Base-by-base conservation (phyloP, 2,797 vertebrate species). In the Glossophaga mutica region DNA sequence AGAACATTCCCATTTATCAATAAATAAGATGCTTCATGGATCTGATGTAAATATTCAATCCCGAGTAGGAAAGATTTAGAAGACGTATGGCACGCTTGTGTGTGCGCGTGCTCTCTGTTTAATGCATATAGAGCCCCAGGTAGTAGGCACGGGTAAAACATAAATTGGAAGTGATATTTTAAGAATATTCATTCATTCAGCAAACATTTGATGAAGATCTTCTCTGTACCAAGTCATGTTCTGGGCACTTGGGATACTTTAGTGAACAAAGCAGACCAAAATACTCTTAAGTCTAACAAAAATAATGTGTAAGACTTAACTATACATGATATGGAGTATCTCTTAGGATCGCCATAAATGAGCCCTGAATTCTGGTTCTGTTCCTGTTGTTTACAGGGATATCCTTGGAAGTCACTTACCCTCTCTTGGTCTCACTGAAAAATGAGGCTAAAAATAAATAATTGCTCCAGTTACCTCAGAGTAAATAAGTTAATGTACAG, bases 361-460 rank as follows among this genome's bases (percentile, higher is more conserved):
- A 88, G 68, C 22, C 59, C 42, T 46, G 46, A 55, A 67, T 68
- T 78, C 74, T 52, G 48, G 15, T 70, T 86, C 26, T 11, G 0
- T 22, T 22, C 26, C 11, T 84, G 11, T 91, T 82, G 90, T 59
- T 92, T 52, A 87, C 22, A 48, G 48, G 46, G 34, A 55, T 82
- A 8, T 55, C n/a, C 39, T 74, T 83, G 34, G 42, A 81, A 68
- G 37, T 78, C 39, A 95, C 76, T 87, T 87, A 83, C 5, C 26
- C 37, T 94, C 42, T 85, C 29, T 65, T 78, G 67, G 24, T 88
- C 34, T 81, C 62, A 39, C 34, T 84, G 50, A 55, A 81, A 91
- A 90, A 52, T 50, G 37, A 88, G 24, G 26, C 44, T 78, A 73
- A 96, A 90, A 89, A n/a, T 65, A 90, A 89, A n/a, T 65, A 91